Percentiles rank a stretch among this genome's conserved stretches.
Conservation (phyloP, 2,113 vertebrate species). For the Todiramphus saurophagus region DNA sequence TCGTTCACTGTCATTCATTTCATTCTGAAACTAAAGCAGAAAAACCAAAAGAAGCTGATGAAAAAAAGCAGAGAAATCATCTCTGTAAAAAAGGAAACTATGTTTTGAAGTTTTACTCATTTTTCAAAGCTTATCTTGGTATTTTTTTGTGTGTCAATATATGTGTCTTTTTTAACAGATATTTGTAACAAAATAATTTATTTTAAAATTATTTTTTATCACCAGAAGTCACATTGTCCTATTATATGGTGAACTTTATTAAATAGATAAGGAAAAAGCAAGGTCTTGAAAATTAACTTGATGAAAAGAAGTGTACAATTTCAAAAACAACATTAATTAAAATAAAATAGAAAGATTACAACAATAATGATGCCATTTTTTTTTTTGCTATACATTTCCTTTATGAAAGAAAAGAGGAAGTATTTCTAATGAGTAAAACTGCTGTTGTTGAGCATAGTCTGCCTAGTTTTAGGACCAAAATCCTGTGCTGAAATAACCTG, state of each 20-base stretch:
- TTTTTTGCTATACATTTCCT: neutral
- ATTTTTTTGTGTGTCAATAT: neutral
- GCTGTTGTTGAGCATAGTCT: neutral
- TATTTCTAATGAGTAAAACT: neutral
- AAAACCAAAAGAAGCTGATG: neutral
- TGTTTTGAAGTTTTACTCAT: neutral
- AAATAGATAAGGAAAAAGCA: neutral
- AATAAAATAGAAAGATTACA: neutral
- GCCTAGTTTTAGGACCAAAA: neutral
- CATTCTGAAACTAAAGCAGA: neutral
- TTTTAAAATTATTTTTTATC: neutral
- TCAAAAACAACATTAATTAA: constrained; percentile 9
- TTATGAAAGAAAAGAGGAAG: neutral
- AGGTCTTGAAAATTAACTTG: neutral
- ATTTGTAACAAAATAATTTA: neutral
- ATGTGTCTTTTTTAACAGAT: neutral
- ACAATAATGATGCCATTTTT: neutral
- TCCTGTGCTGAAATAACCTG: neutral
- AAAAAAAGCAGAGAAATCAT: neutral
- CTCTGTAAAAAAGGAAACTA: neutral
- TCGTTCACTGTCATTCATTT: neutral
- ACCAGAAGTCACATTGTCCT: neutral
- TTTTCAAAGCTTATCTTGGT: neutral
- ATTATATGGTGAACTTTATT: neutral
- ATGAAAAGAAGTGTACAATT: neutral